Evolutionary conservation across 2,888 invertebrate species (phyloP).

Genomic region (Lasioglossum oenotherae): DNA sequence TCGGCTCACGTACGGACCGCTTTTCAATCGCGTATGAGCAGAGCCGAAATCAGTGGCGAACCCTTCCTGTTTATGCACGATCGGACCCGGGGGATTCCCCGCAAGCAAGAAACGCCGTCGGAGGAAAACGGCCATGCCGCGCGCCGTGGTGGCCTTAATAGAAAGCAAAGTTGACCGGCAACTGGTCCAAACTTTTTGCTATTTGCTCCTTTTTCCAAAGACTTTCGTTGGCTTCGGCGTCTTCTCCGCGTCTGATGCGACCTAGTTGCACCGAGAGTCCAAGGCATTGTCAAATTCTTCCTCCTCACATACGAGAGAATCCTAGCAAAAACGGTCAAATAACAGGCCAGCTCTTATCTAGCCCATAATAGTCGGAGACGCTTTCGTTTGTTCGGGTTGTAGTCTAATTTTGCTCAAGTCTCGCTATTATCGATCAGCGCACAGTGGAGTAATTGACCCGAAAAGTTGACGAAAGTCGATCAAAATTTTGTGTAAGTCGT

Average conservation of each 20-base stretch:
- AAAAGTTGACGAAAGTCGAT: too few relatives aligned
- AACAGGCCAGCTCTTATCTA: neutral
- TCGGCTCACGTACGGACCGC: conserved; percentile 50
- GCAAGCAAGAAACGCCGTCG: neutral
- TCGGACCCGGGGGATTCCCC: conserved; percentile 6
- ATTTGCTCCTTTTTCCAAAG: conserved; percentile 1
- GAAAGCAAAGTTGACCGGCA: conserved; percentile 18
- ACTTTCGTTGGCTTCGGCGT: neutral
- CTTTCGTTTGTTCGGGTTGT: neutral
- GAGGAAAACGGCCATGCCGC: too few relatives aligned
- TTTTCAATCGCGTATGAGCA: conserved; percentile 60
- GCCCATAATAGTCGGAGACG: neutral
- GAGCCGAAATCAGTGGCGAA: conserved; percentile 31
- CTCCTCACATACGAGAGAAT: neutral
- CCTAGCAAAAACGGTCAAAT: neutral
- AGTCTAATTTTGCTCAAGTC: neutral
- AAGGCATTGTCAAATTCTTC: neutral
- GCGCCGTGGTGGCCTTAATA: conserved; percentile 6
- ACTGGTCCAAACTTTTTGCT: conserved; percentile 15
- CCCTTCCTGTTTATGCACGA: conserved; percentile 35
- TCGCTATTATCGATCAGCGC: too few relatives aligned
- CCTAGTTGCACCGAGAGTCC: conserved; percentile 4
- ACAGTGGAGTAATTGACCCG: too few relatives aligned
- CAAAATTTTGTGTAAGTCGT: too few relatives aligned
- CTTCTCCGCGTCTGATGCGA: neutral